phyloP scores from a whole-genome alignment of 2,113 vertebrate species.

The Oophaga pumilio region DNA sequence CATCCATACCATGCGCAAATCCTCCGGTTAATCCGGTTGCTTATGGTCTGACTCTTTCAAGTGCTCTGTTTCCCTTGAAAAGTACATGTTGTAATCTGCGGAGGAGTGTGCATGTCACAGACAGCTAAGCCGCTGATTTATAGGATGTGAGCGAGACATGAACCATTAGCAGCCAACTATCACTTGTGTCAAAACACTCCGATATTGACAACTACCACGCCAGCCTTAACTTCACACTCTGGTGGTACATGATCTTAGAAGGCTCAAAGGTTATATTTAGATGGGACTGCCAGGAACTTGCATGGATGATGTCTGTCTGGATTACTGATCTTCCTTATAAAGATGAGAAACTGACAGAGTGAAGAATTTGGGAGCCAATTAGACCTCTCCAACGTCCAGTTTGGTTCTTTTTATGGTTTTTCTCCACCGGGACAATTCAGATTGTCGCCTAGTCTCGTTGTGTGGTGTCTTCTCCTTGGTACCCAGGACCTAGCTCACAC shows the following conservation, averaged over 20 bases:
- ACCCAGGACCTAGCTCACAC: neutral
- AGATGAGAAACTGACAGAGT: neutral
- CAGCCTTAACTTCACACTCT: constrained; percentile 26
- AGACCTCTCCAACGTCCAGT: neutral
- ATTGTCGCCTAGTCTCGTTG: neutral
- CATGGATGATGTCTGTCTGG: neutral
- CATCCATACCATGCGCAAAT: neutral
- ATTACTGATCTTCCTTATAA: neutral
- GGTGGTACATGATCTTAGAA: neutral
- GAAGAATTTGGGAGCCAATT: neutral
- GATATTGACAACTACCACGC: constrained; percentile 50
- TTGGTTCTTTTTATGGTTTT: neutral
- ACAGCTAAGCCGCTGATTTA: constrained; percentile 40
- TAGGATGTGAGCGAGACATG: constrained; percentile 45
- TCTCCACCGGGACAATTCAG: neutral
- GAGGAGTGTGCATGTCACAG: neutral
- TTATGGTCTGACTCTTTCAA: neutral
- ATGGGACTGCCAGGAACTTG: constrained; percentile 12
- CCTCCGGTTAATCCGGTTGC: neutral
- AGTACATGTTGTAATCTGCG: neutral
- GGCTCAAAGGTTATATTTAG: constrained; percentile 39
- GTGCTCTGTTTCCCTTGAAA: neutral
- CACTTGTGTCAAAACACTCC: constrained; percentile 54
- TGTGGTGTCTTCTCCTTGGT: neutral
- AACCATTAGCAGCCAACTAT: constrained; percentile 41